Evolutionary conservation across 2,888 invertebrate genomes (phyloP), one percentile per base, ranked within the genome.

Genomic region (Torymus auratus): DNA sequence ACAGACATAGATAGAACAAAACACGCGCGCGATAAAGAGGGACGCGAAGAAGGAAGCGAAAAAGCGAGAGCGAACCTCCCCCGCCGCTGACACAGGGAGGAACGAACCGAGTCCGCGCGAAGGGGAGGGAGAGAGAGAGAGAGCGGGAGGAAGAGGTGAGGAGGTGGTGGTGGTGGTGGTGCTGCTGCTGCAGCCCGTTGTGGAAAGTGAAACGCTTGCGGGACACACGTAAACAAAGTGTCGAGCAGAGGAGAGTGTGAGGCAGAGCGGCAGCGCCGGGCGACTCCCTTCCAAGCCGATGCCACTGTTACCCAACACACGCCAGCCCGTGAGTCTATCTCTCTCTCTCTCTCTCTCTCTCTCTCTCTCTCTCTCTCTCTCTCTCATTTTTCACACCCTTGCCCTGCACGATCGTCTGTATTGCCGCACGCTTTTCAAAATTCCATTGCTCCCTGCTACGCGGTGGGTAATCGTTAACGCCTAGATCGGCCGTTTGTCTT

Each of bases 211-310:
- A 84, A 85, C 84, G 83, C 83, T 83, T 70, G 75, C 80, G 70
- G 67, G 78, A 77, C 82, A 79, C 75, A 72, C 60, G 79, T 79
- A 83, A 83, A 83, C 84, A 80, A 84, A 72, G 74, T 69, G 74
- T 69, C 80, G 83, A 82, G 80, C 73, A 84, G 71, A 81, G 62
- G 83, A 83, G 84, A 86, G 77, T 14, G 52, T 83, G 84, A 85
- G 41, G 7, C 5, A 20, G 41, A 7, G 41, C 41, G 41, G 41
- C 84, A 82, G 55, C 83, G 83, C 62, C 81, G 78, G 81, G 82
- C 80, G 82, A 78, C 79, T 70, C 80, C 73, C 79, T 81, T 78
- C 91, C 90, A 90, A 91, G 92, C 92, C 92, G 92, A 88, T 91
- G 92, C 91, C 88, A 23, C 56, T 78, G 91, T 89, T 20, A 23